A percentile compares a stretch with the other conserved stretches of the same genome.
Conservation (phyloP, 1,140 invertebrate species). For the Ectropis grisescens region DNA sequence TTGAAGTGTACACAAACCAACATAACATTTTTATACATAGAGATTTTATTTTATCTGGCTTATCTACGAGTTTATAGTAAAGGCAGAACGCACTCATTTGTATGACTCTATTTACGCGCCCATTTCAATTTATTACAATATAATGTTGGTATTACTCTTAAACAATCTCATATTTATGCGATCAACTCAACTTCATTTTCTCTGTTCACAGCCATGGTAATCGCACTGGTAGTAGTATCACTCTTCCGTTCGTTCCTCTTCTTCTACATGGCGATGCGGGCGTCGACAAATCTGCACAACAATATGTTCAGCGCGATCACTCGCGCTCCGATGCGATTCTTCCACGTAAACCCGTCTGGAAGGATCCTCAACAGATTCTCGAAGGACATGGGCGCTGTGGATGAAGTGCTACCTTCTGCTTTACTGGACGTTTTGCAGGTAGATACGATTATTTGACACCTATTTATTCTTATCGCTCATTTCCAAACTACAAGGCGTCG, state of each 20-base stretch:
- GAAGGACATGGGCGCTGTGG: conserved; percentile 89
- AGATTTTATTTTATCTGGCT: too few species aligned
- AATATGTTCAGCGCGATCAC: conserved; percentile 84
- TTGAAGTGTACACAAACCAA: too few species aligned
- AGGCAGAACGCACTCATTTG: too few species aligned
- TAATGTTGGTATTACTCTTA: too few species aligned
- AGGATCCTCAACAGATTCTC: conserved; percentile 85
- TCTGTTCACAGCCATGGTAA: conserved; percentile 65
- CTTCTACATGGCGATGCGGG: conserved; percentile 77
- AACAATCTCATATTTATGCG: too few species aligned
- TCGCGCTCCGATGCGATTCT: conserved; percentile 84
- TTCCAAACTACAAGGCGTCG: too few species aligned
- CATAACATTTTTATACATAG: too few species aligned
- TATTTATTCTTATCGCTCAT: not conserved
- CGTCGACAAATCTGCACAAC: conserved; percentile 82
- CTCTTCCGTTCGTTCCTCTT: conserved; percentile 74
- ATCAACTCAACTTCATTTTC: conserved; percentile 2
- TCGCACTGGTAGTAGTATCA: conserved; percentile 72
- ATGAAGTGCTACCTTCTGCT: conserved; percentile 84
- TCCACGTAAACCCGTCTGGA: conserved; percentile 84
- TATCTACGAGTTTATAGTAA: too few species aligned
- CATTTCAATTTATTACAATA: too few species aligned
- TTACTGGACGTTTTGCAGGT: conserved; percentile 79
- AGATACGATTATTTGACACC: conserved; percentile 13
- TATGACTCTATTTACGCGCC: too few species aligned